Evolutionary conservation across 2,888 invertebrate genomes (phyloP), one percentile per base, ranked within the genome.

Genomic region (Chrysina gloriosa): DNA sequence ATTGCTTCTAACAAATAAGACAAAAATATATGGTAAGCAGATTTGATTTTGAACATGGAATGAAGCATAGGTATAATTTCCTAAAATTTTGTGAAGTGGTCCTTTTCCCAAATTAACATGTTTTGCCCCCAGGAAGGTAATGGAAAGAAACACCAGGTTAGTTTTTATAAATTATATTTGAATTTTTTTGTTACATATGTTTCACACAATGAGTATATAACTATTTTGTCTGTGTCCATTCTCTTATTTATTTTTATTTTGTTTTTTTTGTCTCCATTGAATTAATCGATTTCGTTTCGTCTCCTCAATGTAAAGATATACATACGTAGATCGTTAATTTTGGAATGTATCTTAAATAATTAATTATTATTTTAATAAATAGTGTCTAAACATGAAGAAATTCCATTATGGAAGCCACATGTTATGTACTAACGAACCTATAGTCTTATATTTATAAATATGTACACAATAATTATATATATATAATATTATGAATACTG

Each of bases 131-230:
- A n/a, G 3, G n/a, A 5, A 42, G 7, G 2, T 42, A 16, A 42
- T 2, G 2, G 61, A 64, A 34, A 61, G 70, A 61, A 61, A 39
- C 7, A 27, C 42, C 6, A 16, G 5, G 14, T 21, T 36, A 71
- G 71, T 71, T 75, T 75, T 75, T 75, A 76, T 75, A 78, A 78
- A 78, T 77, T 79, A 77, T 78, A 79, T 77, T 77, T 76, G 73
- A 73, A 74, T 70, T 75, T 74, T 75, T 70, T 73, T 74, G 72
- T 75, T 77, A 77, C 73, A 77, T 70, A 77, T 77, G 76, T 65
- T 80, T 80, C 80, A 80, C 80, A 81, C 80, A 77, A 74, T 80
- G 81, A 81, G 80, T 81, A 81, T 80, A 61, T 79, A 78, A 77
- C 75, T 73, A 70, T 73, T 72, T 77, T 63, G 54, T 66, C 52